A percentile compares a stretch with the other conserved stretches of the same genome.
Evolutionary conservation across 2,888 invertebrate genomes (phyloP).

Genomic region (Cosmia pyralina): DNA sequence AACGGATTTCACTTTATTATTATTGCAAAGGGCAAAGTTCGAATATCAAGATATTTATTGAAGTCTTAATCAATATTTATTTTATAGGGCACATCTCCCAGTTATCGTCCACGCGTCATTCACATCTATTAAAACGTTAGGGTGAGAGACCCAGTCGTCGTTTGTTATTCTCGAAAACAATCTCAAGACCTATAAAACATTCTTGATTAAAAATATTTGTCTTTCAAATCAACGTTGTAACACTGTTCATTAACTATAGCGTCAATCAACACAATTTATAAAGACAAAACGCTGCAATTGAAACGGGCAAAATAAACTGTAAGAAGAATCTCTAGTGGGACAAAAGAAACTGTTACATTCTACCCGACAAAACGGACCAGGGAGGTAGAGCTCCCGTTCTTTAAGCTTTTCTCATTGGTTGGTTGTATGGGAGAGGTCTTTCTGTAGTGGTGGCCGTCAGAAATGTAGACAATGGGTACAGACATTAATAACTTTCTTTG

Average conservation of each 20-base stretch:
- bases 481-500: slow-evolving; percentile 89
- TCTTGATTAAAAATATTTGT: slow-evolving; percentile 54
- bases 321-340: slow-evolving; percentile 79
- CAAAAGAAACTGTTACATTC: slow-evolving; percentile 84
- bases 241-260: slow-evolving; percentile 57
- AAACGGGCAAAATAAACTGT: slow-evolving; percentile 77
- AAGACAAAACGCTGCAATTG: slow-evolving; percentile 76
- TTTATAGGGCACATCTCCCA: slow-evolving; percentile 23
- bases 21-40: slow-evolving; percentile 42
- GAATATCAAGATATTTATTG: slow-evolving; percentile 33
- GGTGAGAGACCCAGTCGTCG: slow-evolving; percentile 15
- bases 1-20: slow-evolving; percentile 32
- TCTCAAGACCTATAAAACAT: slow-evolving; percentile 8
- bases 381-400: slow-evolving; percentile 67
- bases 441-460: slow-evolving; percentile 75
- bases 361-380: slow-evolving; percentile 77
- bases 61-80: slow-evolving; percentile 37
- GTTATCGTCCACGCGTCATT: slow-evolving; percentile 8
- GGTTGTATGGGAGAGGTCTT: slow-evolving; percentile 69
- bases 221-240: slow-evolving; percentile 47
- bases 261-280: slow-evolving; percentile 76
- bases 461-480: slow-evolving; percentile 84
- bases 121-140: slow-evolving; percentile 20
- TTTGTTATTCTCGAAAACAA: slow-evolving; percentile 18
- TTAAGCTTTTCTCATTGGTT: slow-evolving; percentile 52